Conservation (phyloP, 2,797 vertebrate genomes). For the Pteronotus mesoamericanus region DNA sequence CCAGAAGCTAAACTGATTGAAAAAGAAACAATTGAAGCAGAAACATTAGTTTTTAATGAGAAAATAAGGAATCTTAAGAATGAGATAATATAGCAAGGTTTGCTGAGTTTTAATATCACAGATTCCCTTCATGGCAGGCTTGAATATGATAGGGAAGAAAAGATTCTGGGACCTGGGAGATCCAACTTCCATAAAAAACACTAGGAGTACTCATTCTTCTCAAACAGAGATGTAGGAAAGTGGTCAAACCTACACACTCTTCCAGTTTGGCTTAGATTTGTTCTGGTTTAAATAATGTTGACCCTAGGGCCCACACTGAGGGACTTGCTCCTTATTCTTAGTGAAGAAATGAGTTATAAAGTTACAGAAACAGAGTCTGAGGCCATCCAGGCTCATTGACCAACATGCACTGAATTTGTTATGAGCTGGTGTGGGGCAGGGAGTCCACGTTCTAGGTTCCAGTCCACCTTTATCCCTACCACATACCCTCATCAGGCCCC, state of each 20-base stretch:
- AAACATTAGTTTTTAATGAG: neutral
- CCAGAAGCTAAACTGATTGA: constrained; percentile 3
- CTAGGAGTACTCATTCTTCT: neutral
- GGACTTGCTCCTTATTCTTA: neutral
- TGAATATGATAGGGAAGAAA: neutral
- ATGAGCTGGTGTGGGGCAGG: rapidly evolving
- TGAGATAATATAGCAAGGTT: neutral
- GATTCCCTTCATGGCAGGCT: neutral
- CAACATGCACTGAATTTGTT: rapidly evolving
- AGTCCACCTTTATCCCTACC: neutral
- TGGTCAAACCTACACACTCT: neutral
- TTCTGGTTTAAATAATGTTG: neutral
- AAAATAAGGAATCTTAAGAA: neutral
- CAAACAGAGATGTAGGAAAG: neutral
- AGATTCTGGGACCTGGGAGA: neutral
- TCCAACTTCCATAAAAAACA: neutral
- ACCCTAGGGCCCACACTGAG: neutral
- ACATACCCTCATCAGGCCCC: neutral
- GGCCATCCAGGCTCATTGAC: neutral
- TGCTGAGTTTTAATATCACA: neutral
- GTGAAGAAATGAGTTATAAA: neutral
- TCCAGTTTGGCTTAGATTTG: neutral
- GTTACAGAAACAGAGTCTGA: neutral
- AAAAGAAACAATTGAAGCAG: neutral
- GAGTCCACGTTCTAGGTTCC: neutral